Base-by-base conservation (phyloP, 2,797 vertebrate genomes). In the Denticeps clupeoides region DNA sequence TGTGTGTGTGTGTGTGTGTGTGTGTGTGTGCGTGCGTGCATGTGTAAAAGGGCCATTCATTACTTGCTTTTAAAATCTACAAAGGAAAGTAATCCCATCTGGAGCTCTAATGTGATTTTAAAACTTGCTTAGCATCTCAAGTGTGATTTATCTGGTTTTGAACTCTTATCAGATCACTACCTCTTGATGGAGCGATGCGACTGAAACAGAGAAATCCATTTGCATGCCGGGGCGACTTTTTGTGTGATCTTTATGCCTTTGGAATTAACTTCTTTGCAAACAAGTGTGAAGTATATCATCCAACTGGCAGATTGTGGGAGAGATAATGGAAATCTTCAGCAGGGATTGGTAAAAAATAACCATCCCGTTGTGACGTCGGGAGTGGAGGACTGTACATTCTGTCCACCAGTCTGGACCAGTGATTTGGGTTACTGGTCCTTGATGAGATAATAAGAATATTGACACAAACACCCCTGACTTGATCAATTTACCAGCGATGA, bases 81-180 rank as follows among this genome's bases (percentile, higher is more conserved):
- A 64, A 67, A 67, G 60, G 52, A 32, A 75, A 73, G 66, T 58
- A 70, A 68, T 55, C 60, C 53, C 51, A 55, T 67, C 57, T 68
- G 33, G 50, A 31, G 52, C 49, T 65, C 28, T 58, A 59, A 70
- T 55, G 35, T 53, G 59, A 74, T 75, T 74, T 70, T 63, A 59
- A 71, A 59, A 63, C 59, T 60, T 41, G 49, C 59, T 66, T 52
- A 64, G 67, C 60, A 64, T 68, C 40, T 63, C 7, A 25, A 68
- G 56, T 57, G 50, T n/a, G 60, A 60, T 68, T 60, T 38, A 58
- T 64, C 28, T 50, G 21, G 60, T 60, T 69, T 67, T 62, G 45
- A 29, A 24, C 29, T 60, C 62, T 70, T 60, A 78, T 79, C 74
- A 71, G 68, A 65, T 58, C n/a, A n/a, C 32, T 29, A 60, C 60